These are phyloP conservation scores for Rosalia funebris DNA, from an alignment of 2,888 invertebrate species.

Conservation along the genomic window DNA sequence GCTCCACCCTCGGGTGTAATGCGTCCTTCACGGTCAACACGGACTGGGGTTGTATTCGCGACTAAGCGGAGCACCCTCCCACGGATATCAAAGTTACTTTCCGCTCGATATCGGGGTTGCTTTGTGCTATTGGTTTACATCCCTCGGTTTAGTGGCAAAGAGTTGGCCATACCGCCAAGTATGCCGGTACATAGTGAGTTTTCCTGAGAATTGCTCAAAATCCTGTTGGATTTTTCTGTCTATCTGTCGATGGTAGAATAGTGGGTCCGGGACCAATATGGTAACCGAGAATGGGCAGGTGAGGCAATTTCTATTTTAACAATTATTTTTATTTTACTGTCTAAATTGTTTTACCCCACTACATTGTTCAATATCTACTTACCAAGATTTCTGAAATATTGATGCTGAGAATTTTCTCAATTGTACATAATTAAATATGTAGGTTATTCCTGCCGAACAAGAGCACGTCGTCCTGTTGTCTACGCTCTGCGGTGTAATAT, in stretches of 20 bases:
- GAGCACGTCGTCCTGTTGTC: constrained; percentile 8
- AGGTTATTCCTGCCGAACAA: neutral
- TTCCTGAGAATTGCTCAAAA: constrained; percentile 45
- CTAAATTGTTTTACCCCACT: no score
- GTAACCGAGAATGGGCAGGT: constrained; percentile 64
- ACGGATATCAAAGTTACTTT: constrained; percentile 59
- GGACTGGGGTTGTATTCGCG: neutral
- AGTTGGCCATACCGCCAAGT: constrained; percentile 53
- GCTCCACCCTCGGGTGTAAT: constrained; percentile 16
- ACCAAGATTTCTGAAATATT: no score
- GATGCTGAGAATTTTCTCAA: no score
- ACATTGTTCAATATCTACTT: no score
- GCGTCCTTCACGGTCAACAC: constrained; percentile 6
- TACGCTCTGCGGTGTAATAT: constrained; percentile 10
- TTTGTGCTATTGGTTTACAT: constrained; percentile 57
- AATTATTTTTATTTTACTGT: no score
- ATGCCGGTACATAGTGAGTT: constrained; percentile 54
- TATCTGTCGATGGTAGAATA: constrained; percentile 30
- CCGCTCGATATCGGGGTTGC: constrained; percentile 63
- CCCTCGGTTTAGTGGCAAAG: constrained; percentile 51
- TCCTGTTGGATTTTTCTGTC: constrained; percentile 27
- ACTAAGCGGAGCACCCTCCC: constrained; percentile 2
- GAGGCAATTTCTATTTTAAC: constrained; percentile 33
- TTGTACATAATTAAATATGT: no score
- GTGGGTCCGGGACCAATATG: constrained; percentile 50